Percentiles rank a stretch among this genome's conserved stretches.
Evolutionary conservation across 2,888 invertebrate genomes (phyloP).

Genomic region (Cyaniris semiargus): DNA sequence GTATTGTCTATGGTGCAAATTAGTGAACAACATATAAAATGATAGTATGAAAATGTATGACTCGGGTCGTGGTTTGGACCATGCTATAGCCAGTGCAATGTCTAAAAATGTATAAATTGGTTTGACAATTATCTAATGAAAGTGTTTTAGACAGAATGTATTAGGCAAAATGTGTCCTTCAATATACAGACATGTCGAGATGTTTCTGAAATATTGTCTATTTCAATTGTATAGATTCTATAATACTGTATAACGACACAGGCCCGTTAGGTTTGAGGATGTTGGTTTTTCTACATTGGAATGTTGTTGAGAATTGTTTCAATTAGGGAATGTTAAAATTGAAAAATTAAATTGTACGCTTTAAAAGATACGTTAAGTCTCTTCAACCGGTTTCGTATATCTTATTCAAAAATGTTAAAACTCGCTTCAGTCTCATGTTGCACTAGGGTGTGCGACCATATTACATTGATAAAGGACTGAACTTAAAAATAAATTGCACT

Average conservation of each 20-base stretch:
- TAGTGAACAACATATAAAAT: no score
- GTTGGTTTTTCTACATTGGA: not conserved
- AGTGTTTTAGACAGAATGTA: no score
- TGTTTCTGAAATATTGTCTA: no score
- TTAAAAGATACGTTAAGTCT: not conserved
- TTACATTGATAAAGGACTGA: not conserved
- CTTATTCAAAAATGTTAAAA: no score
- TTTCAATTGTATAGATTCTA: no score
- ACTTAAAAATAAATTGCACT: not conserved
- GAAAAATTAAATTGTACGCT: not conserved
- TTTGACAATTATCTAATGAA: not conserved
- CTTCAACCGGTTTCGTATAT: no score
- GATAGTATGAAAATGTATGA: no score
- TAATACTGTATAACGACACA: not conserved
- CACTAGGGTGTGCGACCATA: not conserved
- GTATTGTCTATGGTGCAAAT: no score
- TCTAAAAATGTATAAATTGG: not conserved
- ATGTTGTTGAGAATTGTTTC: slow-evolving; percentile 21
- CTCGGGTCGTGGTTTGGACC: no score
- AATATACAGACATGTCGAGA: no score
- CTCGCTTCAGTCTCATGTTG: not conserved
- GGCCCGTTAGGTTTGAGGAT: not conserved
- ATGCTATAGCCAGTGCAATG: no score
- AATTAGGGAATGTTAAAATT: slow-evolving; percentile 1
- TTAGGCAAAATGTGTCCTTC: no score